Conservation (phyloP, 1,140 invertebrate genomes). For the Brachionus rubens region DNA sequence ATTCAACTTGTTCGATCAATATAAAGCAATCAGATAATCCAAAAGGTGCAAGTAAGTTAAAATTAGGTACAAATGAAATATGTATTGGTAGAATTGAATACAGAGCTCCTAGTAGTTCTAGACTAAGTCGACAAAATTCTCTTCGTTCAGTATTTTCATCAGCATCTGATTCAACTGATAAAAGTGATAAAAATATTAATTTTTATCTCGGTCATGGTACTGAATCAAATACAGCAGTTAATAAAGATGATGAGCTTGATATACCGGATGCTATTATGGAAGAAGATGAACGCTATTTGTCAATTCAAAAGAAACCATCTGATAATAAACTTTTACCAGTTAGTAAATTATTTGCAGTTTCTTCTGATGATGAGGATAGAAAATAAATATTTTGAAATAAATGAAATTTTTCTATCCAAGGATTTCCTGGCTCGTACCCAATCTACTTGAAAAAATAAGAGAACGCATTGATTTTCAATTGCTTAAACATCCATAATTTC, state of each 20-base stretch:
- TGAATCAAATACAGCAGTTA: background rate
- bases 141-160: background rate
- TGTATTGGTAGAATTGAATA: constrained; percentile 35
- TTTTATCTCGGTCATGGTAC: background rate
- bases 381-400: no score
- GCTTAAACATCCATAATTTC: no score
- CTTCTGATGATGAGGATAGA: background rate
- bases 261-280: constrained; percentile 29
- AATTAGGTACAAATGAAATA: background rate
- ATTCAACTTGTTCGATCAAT: background rate
- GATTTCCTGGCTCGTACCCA: no score
- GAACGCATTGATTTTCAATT: no score
- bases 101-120: background rate
- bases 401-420: no score
- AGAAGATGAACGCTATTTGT: constrained; percentile 16
- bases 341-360: background rate
- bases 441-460: no score
- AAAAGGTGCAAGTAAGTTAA: background rate
- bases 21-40: background rate
- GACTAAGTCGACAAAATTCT: background rate
- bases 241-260: constrained; percentile 7
- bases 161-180: background rate
- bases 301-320: background rate
- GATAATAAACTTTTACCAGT: background rate
- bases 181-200: background rate